Conservation (phyloP, 2,888 invertebrate genomes). For the Anticlea derivata region DNA sequence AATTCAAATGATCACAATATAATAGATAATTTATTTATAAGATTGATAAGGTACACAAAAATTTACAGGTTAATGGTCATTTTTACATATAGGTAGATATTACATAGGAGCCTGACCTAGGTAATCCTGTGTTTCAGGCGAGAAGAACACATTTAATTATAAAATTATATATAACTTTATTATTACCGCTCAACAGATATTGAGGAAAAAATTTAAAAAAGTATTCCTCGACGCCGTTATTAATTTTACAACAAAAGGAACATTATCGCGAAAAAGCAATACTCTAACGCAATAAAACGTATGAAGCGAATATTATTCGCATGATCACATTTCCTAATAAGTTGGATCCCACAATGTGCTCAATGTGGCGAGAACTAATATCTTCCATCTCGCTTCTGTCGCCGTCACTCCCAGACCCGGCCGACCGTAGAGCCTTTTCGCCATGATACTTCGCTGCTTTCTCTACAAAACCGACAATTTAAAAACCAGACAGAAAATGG, state of each 20-base stretch:
- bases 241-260: constrained; percentile 49
- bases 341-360: constrained; percentile 78
- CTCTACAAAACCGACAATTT: constrained; percentile 11
- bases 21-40: too few species aligned
- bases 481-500: constrained; percentile 2
- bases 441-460: constrained; percentile 52
- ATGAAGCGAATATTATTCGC: constrained; percentile 79
- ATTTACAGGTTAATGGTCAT: too few species aligned
- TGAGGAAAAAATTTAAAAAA: background rate
- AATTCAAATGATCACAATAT: too few species aligned
- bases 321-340: constrained; percentile 81
- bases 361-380: constrained; percentile 78
- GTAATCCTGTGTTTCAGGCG: too few species aligned
- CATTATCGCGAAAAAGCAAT: constrained; percentile 66
- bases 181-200: background rate
- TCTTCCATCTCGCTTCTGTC: constrained; percentile 55
- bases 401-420: constrained; percentile 59
- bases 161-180: too few species aligned
- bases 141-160: too few species aligned
- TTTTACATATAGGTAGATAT: too few species aligned
- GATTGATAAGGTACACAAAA: too few species aligned
- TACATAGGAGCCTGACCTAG: too few species aligned
- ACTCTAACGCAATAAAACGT: constrained; percentile 76
- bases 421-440: constrained; percentile 55
- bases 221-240: constrained; percentile 22